Percentiles rank a stretch among this genome's conserved stretches.
Conservation (phyloP, 2,113 vertebrate genomes). For the Ptyas mucosa region DNA sequence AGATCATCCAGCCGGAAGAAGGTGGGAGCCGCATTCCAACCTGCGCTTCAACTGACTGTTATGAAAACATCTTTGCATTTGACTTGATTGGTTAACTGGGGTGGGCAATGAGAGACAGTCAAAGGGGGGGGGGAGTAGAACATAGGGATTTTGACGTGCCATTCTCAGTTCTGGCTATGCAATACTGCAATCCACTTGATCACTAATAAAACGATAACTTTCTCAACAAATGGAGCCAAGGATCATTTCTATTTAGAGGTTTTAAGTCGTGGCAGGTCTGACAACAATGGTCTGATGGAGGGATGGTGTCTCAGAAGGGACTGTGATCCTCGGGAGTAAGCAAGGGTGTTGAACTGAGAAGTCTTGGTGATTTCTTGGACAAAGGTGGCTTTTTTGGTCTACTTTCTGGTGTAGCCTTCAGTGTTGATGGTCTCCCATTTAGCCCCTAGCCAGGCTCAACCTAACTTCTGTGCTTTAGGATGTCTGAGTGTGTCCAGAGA, state of each 20-base stretch:
- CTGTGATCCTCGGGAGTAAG: background rate
- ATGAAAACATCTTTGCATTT: background rate
- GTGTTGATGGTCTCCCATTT: background rate
- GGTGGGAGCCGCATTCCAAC: no score
- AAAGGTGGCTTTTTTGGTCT: background rate
- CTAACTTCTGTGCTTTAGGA: background rate
- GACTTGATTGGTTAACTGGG: background rate
- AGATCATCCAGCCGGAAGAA: background rate
- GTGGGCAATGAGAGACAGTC: background rate
- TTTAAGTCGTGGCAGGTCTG: background rate
- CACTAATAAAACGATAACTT: background rate
- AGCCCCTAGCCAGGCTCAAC: background rate
- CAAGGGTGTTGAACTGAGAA: background rate
- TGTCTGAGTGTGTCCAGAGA: background rate
- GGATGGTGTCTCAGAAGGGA: background rate
- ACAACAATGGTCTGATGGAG: background rate
- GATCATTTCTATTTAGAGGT: background rate
- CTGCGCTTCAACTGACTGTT: background rate
- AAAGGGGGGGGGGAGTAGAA: background rate
- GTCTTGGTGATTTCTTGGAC: background rate
- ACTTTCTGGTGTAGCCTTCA: background rate
- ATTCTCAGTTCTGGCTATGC: background rate
- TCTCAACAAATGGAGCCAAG: background rate
- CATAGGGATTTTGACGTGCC: background rate
- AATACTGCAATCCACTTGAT: background rate